These are phyloP conservation scores for Diplolepis rosae DNA, from an alignment of 2,888 invertebrate genomes.

Conservation along the genomic window DNA sequence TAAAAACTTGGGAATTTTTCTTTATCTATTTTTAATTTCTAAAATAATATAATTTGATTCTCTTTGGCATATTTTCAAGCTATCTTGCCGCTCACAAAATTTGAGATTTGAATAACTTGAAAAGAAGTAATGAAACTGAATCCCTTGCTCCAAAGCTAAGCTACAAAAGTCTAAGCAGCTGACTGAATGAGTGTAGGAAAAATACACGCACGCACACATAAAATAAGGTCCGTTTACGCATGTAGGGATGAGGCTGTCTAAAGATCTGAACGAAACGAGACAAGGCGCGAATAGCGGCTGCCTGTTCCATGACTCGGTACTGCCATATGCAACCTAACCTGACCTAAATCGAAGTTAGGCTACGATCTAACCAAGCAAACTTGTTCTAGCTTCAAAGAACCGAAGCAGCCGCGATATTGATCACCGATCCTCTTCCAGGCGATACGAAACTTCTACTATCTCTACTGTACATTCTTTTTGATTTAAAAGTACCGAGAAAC, in stretches of 20 bases:
- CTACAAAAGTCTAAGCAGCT: neutral
- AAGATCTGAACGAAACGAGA: slow-evolving; percentile 36
- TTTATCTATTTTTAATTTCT: no score
- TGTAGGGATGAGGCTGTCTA: neutral
- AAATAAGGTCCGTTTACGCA: neutral
- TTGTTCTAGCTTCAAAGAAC: slow-evolving; percentile 43
- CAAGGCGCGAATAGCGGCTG: slow-evolving; percentile 30
- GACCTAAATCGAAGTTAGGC: slow-evolving; percentile 43
- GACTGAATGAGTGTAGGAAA: neutral
- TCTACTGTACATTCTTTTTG: neutral
- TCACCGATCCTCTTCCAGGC: slow-evolving; percentile 35
- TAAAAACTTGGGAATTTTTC: no score
- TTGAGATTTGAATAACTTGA: neutral
- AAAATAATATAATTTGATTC: no score
- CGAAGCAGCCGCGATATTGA: slow-evolving; percentile 40
- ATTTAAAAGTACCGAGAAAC: neutral
- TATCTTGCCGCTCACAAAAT: no score
- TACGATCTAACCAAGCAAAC: slow-evolving; percentile 49
- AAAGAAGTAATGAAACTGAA: neutral
- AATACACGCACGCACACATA: neutral
- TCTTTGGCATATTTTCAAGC: no score
- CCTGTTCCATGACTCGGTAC: slow-evolving; percentile 42
- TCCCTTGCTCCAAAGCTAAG: neutral
- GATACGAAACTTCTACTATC: neutral
- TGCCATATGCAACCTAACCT: slow-evolving; percentile 48